Base-by-base conservation (phyloP, 2,113 vertebrate species). In the Seriola rivoliana region DNA sequence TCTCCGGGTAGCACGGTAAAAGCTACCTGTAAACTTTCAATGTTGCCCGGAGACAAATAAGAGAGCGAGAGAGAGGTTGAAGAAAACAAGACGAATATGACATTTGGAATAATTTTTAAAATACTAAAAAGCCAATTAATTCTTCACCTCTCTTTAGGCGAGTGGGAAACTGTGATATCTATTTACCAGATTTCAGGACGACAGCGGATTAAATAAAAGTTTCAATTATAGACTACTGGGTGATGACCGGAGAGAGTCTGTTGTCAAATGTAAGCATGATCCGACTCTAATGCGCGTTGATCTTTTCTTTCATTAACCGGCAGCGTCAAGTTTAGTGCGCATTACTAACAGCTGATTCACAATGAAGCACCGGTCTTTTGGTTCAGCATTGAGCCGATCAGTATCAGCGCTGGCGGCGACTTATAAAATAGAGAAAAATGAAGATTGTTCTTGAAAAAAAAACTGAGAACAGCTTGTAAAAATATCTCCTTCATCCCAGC, bases 21-120 rank as follows among this genome's bases (percentile, higher is more conserved):
- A 80, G 79, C 81, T 80, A 88, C 86, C 80, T 78, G 84, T 75
- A 68, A 91, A 93, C 87, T 93, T 92, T 86, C 44, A 81, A 82
- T 77, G 78, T 82, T 67, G 71, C 29, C 13, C 59, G 17, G 38
- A 54, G 29, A 65, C 54, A 57, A 13, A 67, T 59, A 21, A 25
- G 8, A 23, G 38, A 19, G 17, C 6, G 8, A 52, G 14, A 2
- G 62, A 64, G 38, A 21, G 34, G 4, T 42, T 8, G 63, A 52
- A 2, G 32, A 16, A 55, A 44, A 73, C 5, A 21, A 40, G 25
- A 38, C 52, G 32, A 62, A 42, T 4, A 4, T 46, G 59, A 57
- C 76, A 69, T 68, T 11, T 68, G 46, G 52, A 60, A 42, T 29
- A 2, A 29, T 29, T 29, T 29, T 29, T 29, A 29, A 25, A 29